Conservation (phyloP, 2,113 vertebrate genomes). For the Heteronetta atricapilla region DNA sequence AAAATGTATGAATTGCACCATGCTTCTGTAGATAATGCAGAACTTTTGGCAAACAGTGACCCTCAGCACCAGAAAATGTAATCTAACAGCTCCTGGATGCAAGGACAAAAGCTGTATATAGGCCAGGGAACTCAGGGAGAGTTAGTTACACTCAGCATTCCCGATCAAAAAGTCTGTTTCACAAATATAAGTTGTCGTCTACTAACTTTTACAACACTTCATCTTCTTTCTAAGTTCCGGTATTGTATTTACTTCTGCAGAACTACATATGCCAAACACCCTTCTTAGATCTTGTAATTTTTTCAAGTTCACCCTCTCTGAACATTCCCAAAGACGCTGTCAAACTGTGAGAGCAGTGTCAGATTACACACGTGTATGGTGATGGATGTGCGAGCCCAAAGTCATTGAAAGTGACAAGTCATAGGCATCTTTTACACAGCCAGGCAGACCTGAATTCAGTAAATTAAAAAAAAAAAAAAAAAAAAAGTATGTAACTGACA, state of each 20-base stretch:
- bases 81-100: not conserved
- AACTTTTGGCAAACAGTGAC: not conserved
- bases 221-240: not conserved
- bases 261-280: not conserved
- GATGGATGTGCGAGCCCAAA: not conserved
- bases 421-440: not conserved
- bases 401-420: not conserved
- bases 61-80: not conserved
- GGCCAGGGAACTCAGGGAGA: not conserved
- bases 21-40: not conserved
- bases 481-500: not conserved
- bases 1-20: not conserved
- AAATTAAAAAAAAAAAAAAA: not conserved
- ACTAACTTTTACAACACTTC: not conserved
- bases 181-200: not conserved
- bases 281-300: not conserved
- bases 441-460: not conserved
- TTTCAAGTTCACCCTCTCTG: not conserved
- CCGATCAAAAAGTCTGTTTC: not conserved
- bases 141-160: not conserved
- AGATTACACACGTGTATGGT: not conserved
- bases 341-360: not conserved
- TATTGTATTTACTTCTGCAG: not conserved
- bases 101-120: not conserved
- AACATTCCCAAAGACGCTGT: not conserved